Base-by-base conservation (phyloP, 2,888 invertebrate genomes). In the Idaea straminata region DNA sequence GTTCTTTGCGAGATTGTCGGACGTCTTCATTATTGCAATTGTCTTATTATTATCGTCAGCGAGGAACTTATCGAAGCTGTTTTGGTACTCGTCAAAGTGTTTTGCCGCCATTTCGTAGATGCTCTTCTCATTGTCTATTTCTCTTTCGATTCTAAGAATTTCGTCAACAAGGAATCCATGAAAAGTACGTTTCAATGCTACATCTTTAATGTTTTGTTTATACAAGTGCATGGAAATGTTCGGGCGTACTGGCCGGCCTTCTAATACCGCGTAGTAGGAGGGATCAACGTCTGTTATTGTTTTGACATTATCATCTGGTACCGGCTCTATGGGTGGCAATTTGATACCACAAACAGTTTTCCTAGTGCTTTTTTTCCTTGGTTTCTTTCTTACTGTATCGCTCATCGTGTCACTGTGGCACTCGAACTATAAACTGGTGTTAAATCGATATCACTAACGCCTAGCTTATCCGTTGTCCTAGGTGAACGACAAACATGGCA, bases 231-330 rank as follows among this genome's bases (percentile, higher is more conserved):
- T 85, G 16, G 94, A 94, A 61, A 93, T 91, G 69, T 92, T 93
- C 57, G 94, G 92, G 64, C 90, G 87, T 57, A 95, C 93, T 4
- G 95, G 94, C 65, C 95, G 89, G 62, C 95, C 95, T 78, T 93
- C 93, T 0, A 95, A 88, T 73, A 94, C 86, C 1, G 93, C 90
- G 77, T 94, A 95, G 79, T 93, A 95, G n/a, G 94, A 88, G 0
- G 95, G 94, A 80, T 95, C 95, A 0, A 95, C 85, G 74, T 95
- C 95, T 35, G 94, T 82, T 66, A 95, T 93, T 5, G 94, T 94
- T 77, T 93, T 93, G 4, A 87, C 69, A 59, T 84, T 72, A 65
- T 73, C 71, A 65, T 80, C 80, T 10, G 47, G 77, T 57, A 76
- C 73, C 38, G 80, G 73, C 74, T 88, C 86, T 65, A 92, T 88